Percentiles rank a stretch among this genome's conserved stretches.
Evolutionary conservation across 1,140 invertebrate genomes (phyloP).

Genomic region (Piezodorus guildinii): DNA sequence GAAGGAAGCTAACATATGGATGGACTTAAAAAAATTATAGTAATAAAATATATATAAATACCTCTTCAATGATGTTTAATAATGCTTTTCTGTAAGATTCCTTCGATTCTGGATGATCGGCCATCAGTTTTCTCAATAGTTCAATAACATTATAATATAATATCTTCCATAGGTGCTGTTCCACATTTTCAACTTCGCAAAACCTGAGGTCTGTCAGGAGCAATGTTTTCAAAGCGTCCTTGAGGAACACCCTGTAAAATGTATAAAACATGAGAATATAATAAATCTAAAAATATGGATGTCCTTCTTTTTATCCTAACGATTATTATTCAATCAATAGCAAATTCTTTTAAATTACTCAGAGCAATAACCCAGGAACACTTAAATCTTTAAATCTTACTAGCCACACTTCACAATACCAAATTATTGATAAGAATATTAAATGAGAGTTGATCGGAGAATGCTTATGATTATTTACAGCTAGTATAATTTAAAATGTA

Average conservation of each 20-base stretch:
- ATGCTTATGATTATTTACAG: no score
- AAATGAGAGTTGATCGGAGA: no score
- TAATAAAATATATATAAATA: conserved; percentile 19
- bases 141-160: conserved; percentile 86
- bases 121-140: conserved; percentile 54
- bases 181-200: conserved; percentile 76
- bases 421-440: no score
- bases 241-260: conserved; percentile 42
- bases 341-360: neutral
- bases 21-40: no score
- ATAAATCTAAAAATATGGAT: neutral
- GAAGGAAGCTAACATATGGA: no score
- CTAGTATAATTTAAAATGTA: no score
- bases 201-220: conserved; percentile 75
- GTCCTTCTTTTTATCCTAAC: no score
- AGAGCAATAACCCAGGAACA: no score
- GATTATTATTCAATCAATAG: neutral
- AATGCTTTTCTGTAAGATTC: conserved; percentile 53
- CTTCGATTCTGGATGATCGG: conserved; percentile 38
- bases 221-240: conserved; percentile 59
- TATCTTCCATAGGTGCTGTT: conserved; percentile 85
- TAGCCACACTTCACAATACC: no score
- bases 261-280: neutral
- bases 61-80: conserved; percentile 63
- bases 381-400: no score